phyloP scores from a whole-genome alignment of 2,888 invertebrate genomes.

The Metallyticus violacea region DNA sequence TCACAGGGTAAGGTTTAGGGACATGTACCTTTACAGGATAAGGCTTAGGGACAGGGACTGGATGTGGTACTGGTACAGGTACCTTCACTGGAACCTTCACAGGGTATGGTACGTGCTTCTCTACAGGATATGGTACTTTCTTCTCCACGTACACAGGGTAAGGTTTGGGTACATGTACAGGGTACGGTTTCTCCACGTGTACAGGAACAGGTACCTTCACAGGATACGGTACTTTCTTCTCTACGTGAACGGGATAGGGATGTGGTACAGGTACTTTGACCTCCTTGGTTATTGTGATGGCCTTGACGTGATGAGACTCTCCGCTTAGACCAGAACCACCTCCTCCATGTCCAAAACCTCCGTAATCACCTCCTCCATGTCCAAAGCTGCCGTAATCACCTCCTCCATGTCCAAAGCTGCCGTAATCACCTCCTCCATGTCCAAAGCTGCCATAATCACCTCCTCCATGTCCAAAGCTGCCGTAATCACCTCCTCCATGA shows the following conservation, averaged over 20 bases:
- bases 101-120: constrained; percentile 1
- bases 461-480: not conserved
- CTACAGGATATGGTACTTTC: constrained; percentile 3
- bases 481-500: not conserved
- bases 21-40: constrained; percentile 2
- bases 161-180: constrained; percentile 6
- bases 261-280: constrained; percentile 5
- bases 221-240: not conserved
- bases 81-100: constrained; percentile 5
- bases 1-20: not conserved
- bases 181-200: not conserved
- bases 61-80: constrained; percentile 1
- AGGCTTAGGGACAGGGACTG: constrained; percentile 4
- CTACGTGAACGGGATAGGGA: not conserved
- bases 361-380: not conserved
- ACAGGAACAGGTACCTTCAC: constrained; percentile 4
- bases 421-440: not conserved
- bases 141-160: constrained; percentile 5
- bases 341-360: not conserved
- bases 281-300: constrained; percentile 2
- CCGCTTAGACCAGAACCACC: not conserved
- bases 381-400: not conserved
- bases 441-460: not conserved
- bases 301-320: not conserved
- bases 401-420: not conserved